phyloP scores from a whole-genome alignment of 1,140 invertebrate genomes.

The Leucophenga varia region DNA sequence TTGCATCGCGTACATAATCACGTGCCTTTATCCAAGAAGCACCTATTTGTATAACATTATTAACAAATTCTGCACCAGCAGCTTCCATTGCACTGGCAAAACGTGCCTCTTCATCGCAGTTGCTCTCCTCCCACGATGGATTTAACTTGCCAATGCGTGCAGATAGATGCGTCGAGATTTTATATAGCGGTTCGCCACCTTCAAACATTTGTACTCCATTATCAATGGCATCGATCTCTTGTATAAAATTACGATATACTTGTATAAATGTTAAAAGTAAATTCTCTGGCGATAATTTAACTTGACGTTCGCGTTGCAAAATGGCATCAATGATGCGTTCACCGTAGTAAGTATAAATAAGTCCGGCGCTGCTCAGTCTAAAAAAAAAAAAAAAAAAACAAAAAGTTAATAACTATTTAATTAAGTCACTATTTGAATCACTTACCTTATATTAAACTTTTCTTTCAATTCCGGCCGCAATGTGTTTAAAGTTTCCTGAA shows the following conservation, averaged over 20 bases:
- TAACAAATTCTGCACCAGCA: constrained; percentile 79
- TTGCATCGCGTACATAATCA: constrained; percentile 69
- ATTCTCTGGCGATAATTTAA: constrained; percentile 57
- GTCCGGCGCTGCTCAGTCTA: constrained; percentile 92
- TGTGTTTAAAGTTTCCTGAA: constrained; percentile 62
- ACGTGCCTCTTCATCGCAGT: constrained; percentile 59
- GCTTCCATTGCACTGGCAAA: constrained; percentile 79
- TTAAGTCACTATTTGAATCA: neutral
- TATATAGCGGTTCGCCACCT: constrained; percentile 76
- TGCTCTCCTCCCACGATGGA: constrained; percentile 80
- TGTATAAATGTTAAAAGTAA: constrained; percentile 72
- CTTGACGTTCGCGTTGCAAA: constrained; percentile 52
- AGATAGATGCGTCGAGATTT: constrained; percentile 77
- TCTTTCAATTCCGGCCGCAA: constrained; percentile 60
- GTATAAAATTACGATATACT: constrained; percentile 87
- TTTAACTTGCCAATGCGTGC: constrained; percentile 77
- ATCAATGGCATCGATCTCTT: constrained; percentile 96
- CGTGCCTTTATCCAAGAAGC: constrained; percentile 83
- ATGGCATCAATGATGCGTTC: constrained; percentile 71
- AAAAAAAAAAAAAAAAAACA: constrained; percentile 31
- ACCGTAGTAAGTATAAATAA: constrained; percentile 92
- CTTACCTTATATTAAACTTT: constrained; percentile 61
- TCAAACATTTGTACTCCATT: constrained; percentile 82
- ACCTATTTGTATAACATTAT: constrained; percentile 69
- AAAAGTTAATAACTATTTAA: neutral